phyloP scores from a whole-genome alignment of 2,888 invertebrate species.

The Linnaemya tessellans region DNA sequence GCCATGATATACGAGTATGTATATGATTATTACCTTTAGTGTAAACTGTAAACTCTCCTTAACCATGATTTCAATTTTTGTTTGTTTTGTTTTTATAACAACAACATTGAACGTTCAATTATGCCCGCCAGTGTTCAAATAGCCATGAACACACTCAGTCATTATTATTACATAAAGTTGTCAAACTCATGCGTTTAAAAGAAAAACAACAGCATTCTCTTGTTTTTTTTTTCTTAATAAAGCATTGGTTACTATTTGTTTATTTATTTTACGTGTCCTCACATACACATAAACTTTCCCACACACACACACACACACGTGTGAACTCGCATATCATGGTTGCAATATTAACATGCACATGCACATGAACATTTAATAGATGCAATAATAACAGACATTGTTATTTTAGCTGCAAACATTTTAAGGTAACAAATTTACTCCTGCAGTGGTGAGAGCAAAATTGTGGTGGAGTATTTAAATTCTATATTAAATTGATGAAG shows the following conservation, averaged over 20 bases:
- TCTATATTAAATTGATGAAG: slow-evolving; percentile 1
- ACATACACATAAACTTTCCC: slow-evolving; percentile 15
- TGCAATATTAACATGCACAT: slow-evolving; percentile 18
- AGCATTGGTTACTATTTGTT: slow-evolving; percentile 54
- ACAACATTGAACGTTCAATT: background rate
- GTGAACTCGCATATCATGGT: background rate
- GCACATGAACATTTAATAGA: slow-evolving; percentile 15
- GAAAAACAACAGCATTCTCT: slow-evolving; percentile 28
- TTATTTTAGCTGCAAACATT: slow-evolving; percentile 32
- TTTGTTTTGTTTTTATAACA: background rate
- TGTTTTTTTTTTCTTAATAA: slow-evolving; percentile 3
- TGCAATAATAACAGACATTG: slow-evolving; percentile 34
- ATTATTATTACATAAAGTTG: slow-evolving; percentile 50
- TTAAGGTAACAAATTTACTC: background rate
- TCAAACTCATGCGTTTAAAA: slow-evolving; percentile 31
- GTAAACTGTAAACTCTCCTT: too few relatives aligned
- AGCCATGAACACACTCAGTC: slow-evolving; percentile 6
- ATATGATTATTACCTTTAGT: too few relatives aligned
- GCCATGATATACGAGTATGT: too few relatives aligned
- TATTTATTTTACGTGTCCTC: slow-evolving; percentile 53
- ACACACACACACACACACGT: background rate
- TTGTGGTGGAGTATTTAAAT: background rate
- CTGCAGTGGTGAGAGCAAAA: background rate
- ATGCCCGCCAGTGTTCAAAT: background rate
- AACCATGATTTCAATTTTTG: too few relatives aligned